These are phyloP conservation scores for Cottus gobio DNA, from an alignment of 2,113 vertebrate species.

Conservation along the genomic window DNA sequence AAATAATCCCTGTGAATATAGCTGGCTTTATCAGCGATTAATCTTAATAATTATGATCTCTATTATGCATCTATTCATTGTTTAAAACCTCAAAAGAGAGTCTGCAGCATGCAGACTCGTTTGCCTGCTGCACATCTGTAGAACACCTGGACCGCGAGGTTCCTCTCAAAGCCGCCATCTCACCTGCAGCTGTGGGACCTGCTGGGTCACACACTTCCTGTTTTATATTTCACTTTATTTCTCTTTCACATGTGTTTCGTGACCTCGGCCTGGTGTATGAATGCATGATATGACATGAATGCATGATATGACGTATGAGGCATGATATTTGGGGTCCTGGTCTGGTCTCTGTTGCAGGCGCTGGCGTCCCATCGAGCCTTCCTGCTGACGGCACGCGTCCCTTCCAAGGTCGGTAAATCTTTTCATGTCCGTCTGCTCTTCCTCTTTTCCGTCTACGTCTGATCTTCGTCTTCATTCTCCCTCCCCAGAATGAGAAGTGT, in stretches of 20 bases:
- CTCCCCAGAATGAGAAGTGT: background rate
- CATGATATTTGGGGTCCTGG: too few relatives aligned
- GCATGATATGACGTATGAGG: too few relatives aligned
- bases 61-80: too few relatives aligned
- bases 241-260: too few relatives aligned
- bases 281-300: too few relatives aligned
- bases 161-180: too few relatives aligned
- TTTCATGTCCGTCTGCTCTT: background rate
- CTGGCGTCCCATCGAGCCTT: conserved; percentile 92
- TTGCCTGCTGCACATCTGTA: conserved; percentile 12
- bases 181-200: too few relatives aligned
- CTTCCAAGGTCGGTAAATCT: conserved; percentile 87
- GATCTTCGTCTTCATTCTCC: background rate
- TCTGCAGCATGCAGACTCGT: background rate
- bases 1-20: background rate
- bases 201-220: too few relatives aligned
- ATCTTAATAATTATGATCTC: too few relatives aligned
- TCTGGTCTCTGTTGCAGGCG: conserved; percentile 86
- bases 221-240: too few relatives aligned
- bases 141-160: conserved; percentile 40
- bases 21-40: background rate
- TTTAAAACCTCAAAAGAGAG: too few relatives aligned
- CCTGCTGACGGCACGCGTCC: conserved; percentile 90
- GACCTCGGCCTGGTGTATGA: background rate
- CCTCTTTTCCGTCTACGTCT: background rate